Base-by-base conservation (phyloP, 1,140 invertebrate genomes). In the Charaxes varanes region DNA sequence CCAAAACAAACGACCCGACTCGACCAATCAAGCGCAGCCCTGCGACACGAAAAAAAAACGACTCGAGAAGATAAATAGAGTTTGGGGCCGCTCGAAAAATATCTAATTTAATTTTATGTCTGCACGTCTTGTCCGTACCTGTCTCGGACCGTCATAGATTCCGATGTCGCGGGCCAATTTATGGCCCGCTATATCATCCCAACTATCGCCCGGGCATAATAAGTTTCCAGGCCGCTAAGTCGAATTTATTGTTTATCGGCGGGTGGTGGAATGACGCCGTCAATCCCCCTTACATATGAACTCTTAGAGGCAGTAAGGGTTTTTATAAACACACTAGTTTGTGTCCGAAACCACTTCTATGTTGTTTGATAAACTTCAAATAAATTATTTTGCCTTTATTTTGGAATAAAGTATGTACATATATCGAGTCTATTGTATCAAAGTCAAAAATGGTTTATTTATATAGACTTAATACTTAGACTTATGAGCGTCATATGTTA, bases 51-150 rank as follows among this genome's bases (percentile, higher is more conserved):
- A 57, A 49, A 62, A 62, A 66, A 63, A 54, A 42, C 53, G 33
- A 40, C 30, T 44, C 51, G 40, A 51, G 43, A 56, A 58, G 58
- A 64, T 58, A 64, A 55, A 64, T 56, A 63, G 46, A 38, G 21
- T 33, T 26, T 43, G 16, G 24, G 33, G 58, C 44, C 22, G 19
- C 24, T 38, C 45, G 47, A 53, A 62, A 60, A 62, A 60, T 64
- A 67, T 64, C 55, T 67, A 64, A 69, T 71, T 72, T 72, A 61
- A 65, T 67, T 71, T 65, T 65, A 71, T 65, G 57, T 56, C 43
- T 27, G 30, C 10, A 44, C 36, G 28, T 37, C 23, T 21, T 44
- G 51, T 55, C 46, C 43, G 40, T 54, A 62, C 62, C 58, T 69
- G 62, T 66, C 64, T 37, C 21, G 49, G 60, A 55, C 57, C 60